These are phyloP conservation scores for Orthonychiurus folsomi DNA, from an alignment of 2,888 invertebrate species.

Conservation along the genomic window DNA sequence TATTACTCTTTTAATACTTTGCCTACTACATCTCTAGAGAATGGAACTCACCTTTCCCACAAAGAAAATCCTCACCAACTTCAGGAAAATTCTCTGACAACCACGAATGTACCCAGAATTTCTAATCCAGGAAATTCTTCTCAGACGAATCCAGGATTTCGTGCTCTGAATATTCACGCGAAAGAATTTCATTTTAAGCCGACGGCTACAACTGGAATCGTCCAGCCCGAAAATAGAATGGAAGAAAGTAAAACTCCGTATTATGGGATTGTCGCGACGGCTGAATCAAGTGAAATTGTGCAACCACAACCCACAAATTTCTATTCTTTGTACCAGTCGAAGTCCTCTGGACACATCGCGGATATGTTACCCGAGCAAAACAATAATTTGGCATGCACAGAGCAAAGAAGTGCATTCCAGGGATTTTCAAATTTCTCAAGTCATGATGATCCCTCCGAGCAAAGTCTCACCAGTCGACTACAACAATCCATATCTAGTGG, in stretches of 20 bases:
- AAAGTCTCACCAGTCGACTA: constrained; percentile 41
- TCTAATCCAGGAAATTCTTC: neutral
- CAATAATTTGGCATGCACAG: neutral
- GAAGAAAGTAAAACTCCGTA: too few relatives aligned
- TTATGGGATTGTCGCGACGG: neutral
- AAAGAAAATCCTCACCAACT: constrained; percentile 6
- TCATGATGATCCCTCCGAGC: neutral
- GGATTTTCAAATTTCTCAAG: neutral
- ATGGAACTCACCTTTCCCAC: constrained; percentile 5
- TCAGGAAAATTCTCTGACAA: neutral
- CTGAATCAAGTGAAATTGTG: too few relatives aligned
- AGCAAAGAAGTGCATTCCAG: neutral
- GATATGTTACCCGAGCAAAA: constrained; percentile 12
- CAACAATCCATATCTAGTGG: constrained; percentile 64
- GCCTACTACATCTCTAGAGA: too few relatives aligned
- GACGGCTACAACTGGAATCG: constrained; percentile 26
- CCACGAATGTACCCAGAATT: too few relatives aligned
- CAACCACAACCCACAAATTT: too few relatives aligned
- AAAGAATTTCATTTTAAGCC: constrained; percentile 67
- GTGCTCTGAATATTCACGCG: constrained; percentile 73
- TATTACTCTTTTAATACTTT: neutral
- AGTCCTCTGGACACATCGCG: constrained; percentile 36
- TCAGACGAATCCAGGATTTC: constrained; percentile 17
- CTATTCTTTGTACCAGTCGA: constrained; percentile 37
- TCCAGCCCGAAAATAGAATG: too few relatives aligned